Percentiles rank a stretch among this genome's conserved stretches.
These are phyloP conservation scores for Monochamus saltuarius DNA, from an alignment of 1,140 invertebrate species.

Conservation along the genomic window DNA sequence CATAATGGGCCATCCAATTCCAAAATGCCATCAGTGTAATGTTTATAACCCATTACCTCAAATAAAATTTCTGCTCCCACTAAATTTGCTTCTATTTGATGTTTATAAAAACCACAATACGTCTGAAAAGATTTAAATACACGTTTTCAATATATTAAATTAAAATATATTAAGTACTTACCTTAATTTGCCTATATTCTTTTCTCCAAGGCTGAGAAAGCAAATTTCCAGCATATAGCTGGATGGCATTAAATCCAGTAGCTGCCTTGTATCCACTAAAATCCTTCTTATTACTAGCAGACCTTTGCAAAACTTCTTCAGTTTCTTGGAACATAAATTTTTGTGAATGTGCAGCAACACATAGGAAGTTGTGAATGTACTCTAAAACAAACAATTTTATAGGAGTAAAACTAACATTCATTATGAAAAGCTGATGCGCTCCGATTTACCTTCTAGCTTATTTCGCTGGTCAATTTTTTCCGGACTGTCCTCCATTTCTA, in stretches of 20 bases:
- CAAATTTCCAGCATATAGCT: slow-evolving; percentile 81
- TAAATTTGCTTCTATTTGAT: slow-evolving; percentile 79
- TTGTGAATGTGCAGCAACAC: slow-evolving; percentile 72
- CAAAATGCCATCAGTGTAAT: slow-evolving; percentile 58
- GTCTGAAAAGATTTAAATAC: slow-evolving; percentile 58
- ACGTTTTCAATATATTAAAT: slow-evolving; percentile 7
- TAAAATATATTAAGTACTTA: slow-evolving; percentile 47
- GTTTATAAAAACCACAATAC: slow-evolving; percentile 83
- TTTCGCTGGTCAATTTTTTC: slow-evolving; percentile 70
- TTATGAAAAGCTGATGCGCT: not conserved
- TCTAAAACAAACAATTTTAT: slow-evolving; percentile 55
- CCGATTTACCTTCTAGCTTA: slow-evolving; percentile 68
- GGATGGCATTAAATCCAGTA: slow-evolving; percentile 79
- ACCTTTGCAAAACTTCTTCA: slow-evolving; percentile 70
- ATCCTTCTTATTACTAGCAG: slow-evolving; percentile 64
- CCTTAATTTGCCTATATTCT: slow-evolving; percentile 78
- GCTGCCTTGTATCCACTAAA: slow-evolving; percentile 80
- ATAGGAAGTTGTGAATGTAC: slow-evolving; percentile 74
- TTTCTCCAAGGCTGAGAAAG: slow-evolving; percentile 84
- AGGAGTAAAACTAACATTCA: not conserved
- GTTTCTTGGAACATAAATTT: slow-evolving; percentile 78
- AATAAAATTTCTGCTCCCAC: slow-evolving; percentile 74
- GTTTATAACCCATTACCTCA: slow-evolving; percentile 77
- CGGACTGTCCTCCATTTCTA: slow-evolving; percentile 75
- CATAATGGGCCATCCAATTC: slow-evolving; percentile 73